These are phyloP conservation scores for Epizoanthus ramosus DNA, from an alignment of 92 coral and sea anemone species.

Conservation along the genomic window DNA sequence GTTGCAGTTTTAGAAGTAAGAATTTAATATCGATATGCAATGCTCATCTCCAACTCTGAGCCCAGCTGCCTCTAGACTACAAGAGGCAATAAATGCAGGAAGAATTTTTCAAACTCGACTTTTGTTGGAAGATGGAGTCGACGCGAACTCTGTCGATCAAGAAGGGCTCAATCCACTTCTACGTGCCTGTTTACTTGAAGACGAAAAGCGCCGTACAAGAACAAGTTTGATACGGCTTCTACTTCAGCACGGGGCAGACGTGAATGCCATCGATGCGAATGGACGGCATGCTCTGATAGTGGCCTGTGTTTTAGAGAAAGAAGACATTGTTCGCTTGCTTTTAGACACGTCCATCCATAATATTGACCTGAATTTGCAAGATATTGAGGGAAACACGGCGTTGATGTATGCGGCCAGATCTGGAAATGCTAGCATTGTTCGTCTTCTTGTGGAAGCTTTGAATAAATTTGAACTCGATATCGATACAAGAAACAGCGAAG, in stretches of 20 bases:
- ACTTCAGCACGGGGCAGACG: conserved; percentile 86
- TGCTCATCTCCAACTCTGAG: not conserved
- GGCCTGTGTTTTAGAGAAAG: conserved; percentile 72
- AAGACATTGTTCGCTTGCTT: conserved; percentile 79
- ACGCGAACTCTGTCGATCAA: conserved; percentile 71
- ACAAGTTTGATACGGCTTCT: conserved; percentile 71
- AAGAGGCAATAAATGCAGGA: conserved; percentile 77
- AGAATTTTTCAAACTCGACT: conserved; percentile 89
- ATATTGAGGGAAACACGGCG: conserved; percentile 84
- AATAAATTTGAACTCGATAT: conserved; percentile 80
- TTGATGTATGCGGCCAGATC: conserved; percentile 79
- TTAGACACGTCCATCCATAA: conserved; percentile 74
- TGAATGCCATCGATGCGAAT: conserved; percentile 75
- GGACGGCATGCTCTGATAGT: conserved; percentile 84
- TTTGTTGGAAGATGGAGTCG: conserved; percentile 70
- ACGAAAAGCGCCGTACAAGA: conserved; percentile 83
- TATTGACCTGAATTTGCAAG: conserved; percentile 77
- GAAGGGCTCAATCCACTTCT: conserved; percentile 89
- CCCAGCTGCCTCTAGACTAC: conserved; percentile 60
- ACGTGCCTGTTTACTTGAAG: conserved; percentile 76
- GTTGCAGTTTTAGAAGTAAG: not conserved
- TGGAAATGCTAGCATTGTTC: conserved; percentile 75
- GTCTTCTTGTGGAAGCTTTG: conserved; percentile 72
- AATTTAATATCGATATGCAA: conserved; percentile 32
- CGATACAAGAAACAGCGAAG: conserved; percentile 82